Evolutionary conservation across 2,888 invertebrate genomes (phyloP).

Genomic region (Sarcophaga caerulescens): DNA sequence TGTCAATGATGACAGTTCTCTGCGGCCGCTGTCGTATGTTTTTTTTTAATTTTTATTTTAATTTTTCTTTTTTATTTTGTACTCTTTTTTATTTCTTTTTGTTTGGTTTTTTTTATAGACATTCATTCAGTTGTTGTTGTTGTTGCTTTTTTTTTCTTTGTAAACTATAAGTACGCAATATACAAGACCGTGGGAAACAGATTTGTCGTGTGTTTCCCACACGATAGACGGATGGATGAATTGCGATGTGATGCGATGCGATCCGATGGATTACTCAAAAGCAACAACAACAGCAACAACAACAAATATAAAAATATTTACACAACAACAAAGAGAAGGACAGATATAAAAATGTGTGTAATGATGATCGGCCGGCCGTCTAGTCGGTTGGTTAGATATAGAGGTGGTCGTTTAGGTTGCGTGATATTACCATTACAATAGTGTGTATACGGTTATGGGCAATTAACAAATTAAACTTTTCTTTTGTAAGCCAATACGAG

Average conservation of each 20-base stretch:
- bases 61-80: slow-evolving; percentile 66
- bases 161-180: slow-evolving; percentile 70
- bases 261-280: slow-evolving; percentile 71
- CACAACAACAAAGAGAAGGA: slow-evolving; percentile 54
- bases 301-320: slow-evolving; percentile 53
- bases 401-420: slow-evolving; percentile 21
- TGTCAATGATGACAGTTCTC: slow-evolving; percentile 80
- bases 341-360: slow-evolving; percentile 60
- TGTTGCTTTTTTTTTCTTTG: slow-evolving; percentile 46
- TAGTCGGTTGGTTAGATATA: too few species aligned
- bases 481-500: too few species aligned
- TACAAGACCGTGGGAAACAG: slow-evolving; percentile 82
- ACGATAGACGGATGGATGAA: slow-evolving; percentile 81
- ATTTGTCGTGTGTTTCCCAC: slow-evolving; percentile 82
- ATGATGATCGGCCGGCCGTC: slow-evolving; percentile 23
- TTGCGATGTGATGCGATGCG: slow-evolving; percentile 77
- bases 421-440: slow-evolving; percentile 52
- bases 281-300: slow-evolving; percentile 18
- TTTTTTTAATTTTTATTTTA: slow-evolving; percentile 67
- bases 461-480: too few species aligned
- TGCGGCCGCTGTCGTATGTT: slow-evolving; percentile 72
- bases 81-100: slow-evolving; percentile 67
- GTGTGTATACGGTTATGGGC: not conserved
- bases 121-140: slow-evolving; percentile 50
- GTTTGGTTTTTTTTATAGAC: slow-evolving; percentile 62